Evolutionary conservation across 2,113 vertebrate genomes (phyloP).

Genomic region (Galemys pyrenaicus): DNA sequence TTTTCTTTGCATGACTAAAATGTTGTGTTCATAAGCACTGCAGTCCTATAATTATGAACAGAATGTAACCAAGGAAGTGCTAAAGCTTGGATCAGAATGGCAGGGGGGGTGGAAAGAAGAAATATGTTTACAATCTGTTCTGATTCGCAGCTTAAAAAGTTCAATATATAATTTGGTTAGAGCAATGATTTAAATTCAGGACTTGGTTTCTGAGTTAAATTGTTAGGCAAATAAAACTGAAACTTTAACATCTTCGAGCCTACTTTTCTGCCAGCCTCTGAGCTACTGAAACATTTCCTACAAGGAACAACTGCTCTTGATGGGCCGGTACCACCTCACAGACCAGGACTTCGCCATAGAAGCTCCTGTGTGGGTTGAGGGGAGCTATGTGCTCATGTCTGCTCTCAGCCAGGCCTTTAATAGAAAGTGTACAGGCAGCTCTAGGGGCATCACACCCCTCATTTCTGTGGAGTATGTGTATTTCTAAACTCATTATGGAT

Average conservation of each 20-base stretch:
- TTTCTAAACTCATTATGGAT: background rate
- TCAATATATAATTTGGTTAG: background rate
- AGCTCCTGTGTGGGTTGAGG: background rate
- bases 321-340: background rate
- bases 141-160: conserved; percentile 49
- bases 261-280: background rate
- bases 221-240: background rate
- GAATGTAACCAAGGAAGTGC: conserved; percentile 60
- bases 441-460: background rate
- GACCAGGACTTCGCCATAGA: background rate
- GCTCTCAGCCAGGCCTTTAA: background rate
- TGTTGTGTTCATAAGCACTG: background rate
- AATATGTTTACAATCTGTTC: conserved; percentile 72
- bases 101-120: conserved; percentile 41
- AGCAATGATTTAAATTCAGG: conserved; percentile 35
- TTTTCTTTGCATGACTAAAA: conserved; percentile 28
- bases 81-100: conserved; percentile 22
- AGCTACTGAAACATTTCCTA: background rate
- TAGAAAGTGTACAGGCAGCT: background rate
- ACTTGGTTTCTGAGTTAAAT: background rate
- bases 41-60: conserved; percentile 58
- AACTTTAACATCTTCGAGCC: background rate
- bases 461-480: background rate
- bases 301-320: background rate
- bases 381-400: background rate